Evolutionary conservation across 92 coral and sea anemone species (phyloP).

Genomic region (Zoanthus sociatus): DNA sequence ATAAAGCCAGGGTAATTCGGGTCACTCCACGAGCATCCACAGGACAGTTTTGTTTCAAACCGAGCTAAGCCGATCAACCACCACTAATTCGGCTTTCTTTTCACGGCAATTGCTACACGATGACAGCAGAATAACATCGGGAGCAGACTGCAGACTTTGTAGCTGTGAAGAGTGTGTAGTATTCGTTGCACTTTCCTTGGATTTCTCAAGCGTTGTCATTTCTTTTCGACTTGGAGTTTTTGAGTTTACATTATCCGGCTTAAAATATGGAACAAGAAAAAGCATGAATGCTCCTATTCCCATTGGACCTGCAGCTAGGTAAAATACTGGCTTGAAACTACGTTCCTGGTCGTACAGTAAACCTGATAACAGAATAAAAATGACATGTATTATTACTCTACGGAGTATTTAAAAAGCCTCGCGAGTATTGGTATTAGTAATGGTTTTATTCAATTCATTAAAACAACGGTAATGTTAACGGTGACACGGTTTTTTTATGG

Average conservation of each 20-base stretch:
- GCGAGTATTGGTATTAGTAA: no score
- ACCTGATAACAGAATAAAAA: conserved; percentile 49
- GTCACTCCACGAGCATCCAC: no score
- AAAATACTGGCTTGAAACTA: conserved; percentile 82
- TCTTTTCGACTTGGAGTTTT: conserved; percentile 14
- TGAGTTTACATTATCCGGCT: conserved; percentile 23
- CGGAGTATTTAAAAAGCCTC: no score
- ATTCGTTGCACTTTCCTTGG: conserved; percentile 42
- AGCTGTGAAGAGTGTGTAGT: conserved; percentile 40
- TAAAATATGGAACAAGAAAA: conserved; percentile 60
- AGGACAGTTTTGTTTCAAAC: not conserved
- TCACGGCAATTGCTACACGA: conserved; percentile 25
- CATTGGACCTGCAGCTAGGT: conserved; percentile 90
- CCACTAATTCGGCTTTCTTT: not conserved
- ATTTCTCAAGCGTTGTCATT: conserved; percentile 30
- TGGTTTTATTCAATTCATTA: no score
- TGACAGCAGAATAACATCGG: conserved; percentile 3
- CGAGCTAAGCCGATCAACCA: conserved; percentile 35
- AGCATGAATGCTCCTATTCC: conserved; percentile 73
- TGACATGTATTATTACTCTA: not conserved
- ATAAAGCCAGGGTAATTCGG: no score
- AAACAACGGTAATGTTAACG: no score
- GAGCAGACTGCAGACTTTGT: conserved; percentile 7
- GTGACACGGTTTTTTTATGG: not conserved
- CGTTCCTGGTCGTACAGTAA: conserved; percentile 73